Evolutionary conservation across 2,797 vertebrate genomes (phyloP).

Genomic region (Phalanger gymnotis): DNA sequence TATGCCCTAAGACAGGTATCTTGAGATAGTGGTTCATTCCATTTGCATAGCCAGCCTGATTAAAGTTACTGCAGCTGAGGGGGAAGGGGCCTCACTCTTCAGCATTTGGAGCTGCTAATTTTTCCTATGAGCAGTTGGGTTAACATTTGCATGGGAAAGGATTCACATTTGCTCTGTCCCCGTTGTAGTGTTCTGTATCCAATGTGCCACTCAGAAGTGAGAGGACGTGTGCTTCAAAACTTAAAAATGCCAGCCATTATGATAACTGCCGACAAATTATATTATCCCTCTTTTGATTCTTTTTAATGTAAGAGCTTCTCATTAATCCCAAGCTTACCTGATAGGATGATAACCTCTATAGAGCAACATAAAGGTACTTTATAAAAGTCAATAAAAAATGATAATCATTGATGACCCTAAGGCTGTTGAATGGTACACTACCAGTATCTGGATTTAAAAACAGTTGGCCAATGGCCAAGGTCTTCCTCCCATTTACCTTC

Average conservation of each 20-base stretch:
- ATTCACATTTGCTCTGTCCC: constrained; percentile 52
- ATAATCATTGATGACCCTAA: not conserved
- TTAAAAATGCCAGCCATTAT: not conserved
- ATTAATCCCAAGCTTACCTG: not conserved
- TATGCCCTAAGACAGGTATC: constrained; percentile 20
- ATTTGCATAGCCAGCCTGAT: constrained; percentile 38
- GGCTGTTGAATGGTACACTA: not conserved
- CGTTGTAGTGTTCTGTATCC: not conserved
- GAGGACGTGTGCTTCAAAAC: not conserved
- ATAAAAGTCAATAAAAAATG: not conserved
- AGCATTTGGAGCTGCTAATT: constrained; percentile 75
- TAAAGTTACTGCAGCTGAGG: constrained; percentile 31
- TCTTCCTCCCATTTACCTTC: not conserved
- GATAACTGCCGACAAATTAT: not conserved
- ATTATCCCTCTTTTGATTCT: not conserved
- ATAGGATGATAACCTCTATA: not conserved
- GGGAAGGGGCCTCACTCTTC: constrained; percentile 42
- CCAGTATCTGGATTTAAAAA: not conserved
- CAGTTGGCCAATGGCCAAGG: not conserved
- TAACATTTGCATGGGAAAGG: constrained; percentile 72
- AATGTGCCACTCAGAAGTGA: not conserved
- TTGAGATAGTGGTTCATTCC: constrained; percentile 64
- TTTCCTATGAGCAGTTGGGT: constrained; percentile 76
- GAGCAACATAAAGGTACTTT: not conserved
- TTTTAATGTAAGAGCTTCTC: not conserved